A percentile compares a stretch with the other conserved stretches of the same genome.
Evolutionary conservation across 2,797 vertebrate genomes (phyloP).

Genomic region (Microtus agrestis): DNA sequence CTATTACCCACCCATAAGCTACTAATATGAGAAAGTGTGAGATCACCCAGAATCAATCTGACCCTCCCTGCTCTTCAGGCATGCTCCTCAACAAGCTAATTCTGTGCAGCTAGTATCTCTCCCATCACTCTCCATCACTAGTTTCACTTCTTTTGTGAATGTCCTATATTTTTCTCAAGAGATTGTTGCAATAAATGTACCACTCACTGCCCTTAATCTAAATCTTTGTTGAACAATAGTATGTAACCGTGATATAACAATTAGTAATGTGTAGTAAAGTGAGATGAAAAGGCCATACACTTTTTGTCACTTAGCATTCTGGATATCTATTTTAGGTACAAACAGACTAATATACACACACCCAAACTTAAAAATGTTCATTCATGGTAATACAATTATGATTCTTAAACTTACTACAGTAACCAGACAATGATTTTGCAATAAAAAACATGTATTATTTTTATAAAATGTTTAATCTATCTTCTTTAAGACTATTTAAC

Average conservation of each 20-base stretch:
- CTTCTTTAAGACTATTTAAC: background rate
- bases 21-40: background rate
- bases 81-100: background rate
- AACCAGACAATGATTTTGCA: background rate
- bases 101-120: background rate
- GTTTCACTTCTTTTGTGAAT: background rate
- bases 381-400: background rate
- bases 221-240: background rate
- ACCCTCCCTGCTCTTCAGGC: background rate
- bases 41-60: background rate
- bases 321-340: background rate
- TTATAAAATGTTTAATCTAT: background rate
- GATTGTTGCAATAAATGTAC: background rate
- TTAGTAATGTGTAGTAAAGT: background rate
- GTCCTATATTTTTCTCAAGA: background rate
- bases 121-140: background rate
- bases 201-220: background rate
- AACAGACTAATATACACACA: background rate
- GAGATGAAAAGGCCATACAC: background rate
- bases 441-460: background rate
- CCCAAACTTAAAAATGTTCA: background rate
- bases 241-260: background rate
- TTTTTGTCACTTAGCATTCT: background rate
- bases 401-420: background rate
- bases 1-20: background rate